Conservation (phyloP, 2,113 vertebrate species). For the Hippolais icterina region DNA sequence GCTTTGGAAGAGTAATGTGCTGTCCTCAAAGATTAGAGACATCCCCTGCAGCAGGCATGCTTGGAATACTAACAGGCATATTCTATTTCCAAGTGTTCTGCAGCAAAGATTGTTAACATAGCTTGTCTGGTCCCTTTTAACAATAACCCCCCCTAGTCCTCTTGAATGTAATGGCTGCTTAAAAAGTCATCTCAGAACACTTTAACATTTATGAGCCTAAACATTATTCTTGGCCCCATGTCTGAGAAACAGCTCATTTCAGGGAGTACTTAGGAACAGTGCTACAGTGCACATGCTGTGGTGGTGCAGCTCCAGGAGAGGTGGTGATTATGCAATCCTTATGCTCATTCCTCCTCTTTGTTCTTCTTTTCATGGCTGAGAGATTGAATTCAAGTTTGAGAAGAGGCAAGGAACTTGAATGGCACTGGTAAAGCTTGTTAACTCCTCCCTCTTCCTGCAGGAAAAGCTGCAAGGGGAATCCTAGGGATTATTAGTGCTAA, state of each 20-base stretch:
- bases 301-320: background rate
- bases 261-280: background rate
- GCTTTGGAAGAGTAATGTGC: background rate
- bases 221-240: background rate
- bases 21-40: background rate
- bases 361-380: background rate
- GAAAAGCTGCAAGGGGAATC: background rate
- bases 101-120: background rate
- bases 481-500: background rate
- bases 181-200: background rate
- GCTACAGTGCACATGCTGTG: background rate
- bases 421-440: background rate
- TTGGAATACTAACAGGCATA: background rate
- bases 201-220: conserved; percentile 11
- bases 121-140: background rate
- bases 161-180: background rate
- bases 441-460: background rate
- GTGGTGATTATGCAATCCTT: background rate
- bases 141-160: background rate
- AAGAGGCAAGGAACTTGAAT: background rate
- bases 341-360: background rate
- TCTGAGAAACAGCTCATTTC: background rate
- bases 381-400: background rate
- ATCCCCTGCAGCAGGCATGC: background rate
- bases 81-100: background rate